phyloP scores from a whole-genome alignment of 2,113 vertebrate species.

The Crotalus viridis region DNA sequence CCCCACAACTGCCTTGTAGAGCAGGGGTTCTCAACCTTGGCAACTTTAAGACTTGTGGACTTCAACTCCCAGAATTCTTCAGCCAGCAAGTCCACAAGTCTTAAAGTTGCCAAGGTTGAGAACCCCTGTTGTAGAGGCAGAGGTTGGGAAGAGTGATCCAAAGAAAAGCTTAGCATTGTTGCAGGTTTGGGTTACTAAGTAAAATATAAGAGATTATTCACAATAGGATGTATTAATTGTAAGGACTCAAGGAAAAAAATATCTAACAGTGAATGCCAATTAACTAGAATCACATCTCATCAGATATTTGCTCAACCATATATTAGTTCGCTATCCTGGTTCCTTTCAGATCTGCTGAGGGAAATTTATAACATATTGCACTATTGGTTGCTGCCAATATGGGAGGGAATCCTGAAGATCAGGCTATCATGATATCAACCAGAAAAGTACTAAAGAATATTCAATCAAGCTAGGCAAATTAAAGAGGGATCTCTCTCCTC shows the following conservation, averaged over 20 bases:
- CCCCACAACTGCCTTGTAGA: background rate
- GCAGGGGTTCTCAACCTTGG: too few species aligned
- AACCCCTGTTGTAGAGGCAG: background rate
- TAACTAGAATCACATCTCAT: background rate
- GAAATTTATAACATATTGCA: background rate
- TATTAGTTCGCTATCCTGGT: background rate
- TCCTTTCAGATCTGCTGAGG: background rate
- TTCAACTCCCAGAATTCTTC: too few species aligned
- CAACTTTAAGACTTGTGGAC: too few species aligned
- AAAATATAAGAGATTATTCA: background rate
- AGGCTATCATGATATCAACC: background rate
- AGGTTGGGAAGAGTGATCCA: background rate
- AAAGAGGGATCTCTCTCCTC: background rate
- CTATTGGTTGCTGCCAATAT: background rate
- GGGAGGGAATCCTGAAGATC: background rate
- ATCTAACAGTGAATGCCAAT: too few species aligned
- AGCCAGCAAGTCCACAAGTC: too few species aligned
- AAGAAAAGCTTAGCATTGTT: background rate
- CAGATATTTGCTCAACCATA: background rate
- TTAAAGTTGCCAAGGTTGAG: too few species aligned
- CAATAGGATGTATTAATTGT: background rate
- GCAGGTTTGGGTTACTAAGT: background rate
- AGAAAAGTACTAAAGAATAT: background rate
- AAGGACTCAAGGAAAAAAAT: background rate
- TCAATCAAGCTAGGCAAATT: background rate